Percentiles rank a stretch among this genome's conserved stretches.
Evolutionary conservation across 2,888 invertebrate genomes (phyloP).

Genomic region (Lasius fuliginosus): DNA sequence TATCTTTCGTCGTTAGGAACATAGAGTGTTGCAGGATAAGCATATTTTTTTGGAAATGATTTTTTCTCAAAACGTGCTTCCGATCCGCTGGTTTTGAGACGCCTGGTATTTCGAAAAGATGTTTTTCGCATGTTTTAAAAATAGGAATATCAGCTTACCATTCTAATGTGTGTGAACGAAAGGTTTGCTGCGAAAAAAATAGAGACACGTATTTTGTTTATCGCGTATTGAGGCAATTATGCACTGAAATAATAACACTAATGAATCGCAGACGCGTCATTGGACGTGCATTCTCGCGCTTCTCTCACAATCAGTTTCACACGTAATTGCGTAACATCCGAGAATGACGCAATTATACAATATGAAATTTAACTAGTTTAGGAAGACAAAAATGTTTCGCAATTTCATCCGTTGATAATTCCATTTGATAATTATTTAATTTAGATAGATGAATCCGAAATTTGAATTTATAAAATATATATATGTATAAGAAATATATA

Average conservation of each 20-base stretch:
- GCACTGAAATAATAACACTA: neutral
- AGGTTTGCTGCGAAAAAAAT: neutral
- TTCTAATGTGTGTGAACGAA: neutral
- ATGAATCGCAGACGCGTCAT: neutral
- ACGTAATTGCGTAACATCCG: slow-evolving; percentile 38
- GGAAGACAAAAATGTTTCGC: neutral
- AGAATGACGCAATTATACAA: neutral
- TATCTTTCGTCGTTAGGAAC: neutral
- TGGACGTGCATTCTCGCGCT: neutral
- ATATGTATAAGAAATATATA: neutral
- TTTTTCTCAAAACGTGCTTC: neutral
- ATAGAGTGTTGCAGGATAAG: neutral
- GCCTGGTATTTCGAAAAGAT: neutral
- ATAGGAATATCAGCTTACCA: no score
- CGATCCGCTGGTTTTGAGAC: neutral
- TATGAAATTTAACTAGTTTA: neutral
- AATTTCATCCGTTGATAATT: neutral
- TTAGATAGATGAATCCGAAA: neutral
- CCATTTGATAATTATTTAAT: neutral
- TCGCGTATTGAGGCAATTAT: neutral
- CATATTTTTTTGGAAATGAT: neutral
- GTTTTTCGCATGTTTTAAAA: neutral
- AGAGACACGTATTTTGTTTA: neutral
- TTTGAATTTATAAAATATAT: neutral
- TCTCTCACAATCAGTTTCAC: neutral